These are phyloP conservation scores for Monarcha castaneiventris DNA, from an alignment of 2,113 vertebrate species.

Conservation along the genomic window DNA sequence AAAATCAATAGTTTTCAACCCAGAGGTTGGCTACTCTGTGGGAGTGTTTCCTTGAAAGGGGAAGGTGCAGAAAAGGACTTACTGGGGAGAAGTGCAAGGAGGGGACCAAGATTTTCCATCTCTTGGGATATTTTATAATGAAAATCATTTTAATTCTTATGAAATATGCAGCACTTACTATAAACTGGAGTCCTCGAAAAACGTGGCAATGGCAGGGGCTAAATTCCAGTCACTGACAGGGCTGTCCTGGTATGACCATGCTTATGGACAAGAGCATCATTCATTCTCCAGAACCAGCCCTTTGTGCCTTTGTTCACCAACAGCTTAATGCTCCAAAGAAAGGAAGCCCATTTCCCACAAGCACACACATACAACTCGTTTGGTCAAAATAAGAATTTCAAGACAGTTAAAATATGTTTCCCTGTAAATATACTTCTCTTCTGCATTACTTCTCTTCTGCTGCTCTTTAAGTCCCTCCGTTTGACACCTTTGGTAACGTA, in stretches of 20 bases:
- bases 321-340: neutral
- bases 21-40: conserved; percentile 6
- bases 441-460: neutral
- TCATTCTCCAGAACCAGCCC: conserved; percentile 5
- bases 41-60: neutral
- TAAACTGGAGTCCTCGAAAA: neutral
- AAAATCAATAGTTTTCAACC: conserved; percentile 56
- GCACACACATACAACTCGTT: accelerated
- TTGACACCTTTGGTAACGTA: neutral
- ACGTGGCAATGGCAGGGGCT: neutral
- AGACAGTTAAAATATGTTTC: neutral
- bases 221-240: neutral
- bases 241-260: conserved; percentile 20
- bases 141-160: neutral
- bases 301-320: neutral
- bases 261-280: conserved; percentile 10
- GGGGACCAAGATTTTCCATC: neutral
- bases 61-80: neutral
- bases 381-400: neutral
- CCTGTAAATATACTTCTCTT: neutral
- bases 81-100: neutral
- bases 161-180: neutral
- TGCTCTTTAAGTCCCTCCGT: neutral
- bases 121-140: neutral
- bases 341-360: neutral